phyloP scores from a whole-genome alignment of 2,113 vertebrate genomes.

The Corythornis vintsioides region DNA sequence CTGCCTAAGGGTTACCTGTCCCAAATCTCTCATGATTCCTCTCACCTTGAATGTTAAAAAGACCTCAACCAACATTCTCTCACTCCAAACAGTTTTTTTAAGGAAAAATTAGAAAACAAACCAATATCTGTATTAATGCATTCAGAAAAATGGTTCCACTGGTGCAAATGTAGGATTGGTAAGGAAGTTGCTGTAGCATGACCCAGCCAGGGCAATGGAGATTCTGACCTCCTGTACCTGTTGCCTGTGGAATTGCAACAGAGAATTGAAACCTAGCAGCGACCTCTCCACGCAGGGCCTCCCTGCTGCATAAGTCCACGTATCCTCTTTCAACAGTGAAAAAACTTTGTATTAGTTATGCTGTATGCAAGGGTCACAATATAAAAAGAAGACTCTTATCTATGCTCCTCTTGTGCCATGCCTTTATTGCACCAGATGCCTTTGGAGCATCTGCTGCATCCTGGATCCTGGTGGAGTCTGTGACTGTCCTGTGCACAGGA shows the following conservation, averaged over 20 bases:
- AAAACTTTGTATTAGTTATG: not conserved
- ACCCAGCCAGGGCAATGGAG: not conserved
- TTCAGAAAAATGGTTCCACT: not conserved
- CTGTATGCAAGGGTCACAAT: not conserved
- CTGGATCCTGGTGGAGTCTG: not conserved
- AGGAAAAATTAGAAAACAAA: not conserved
- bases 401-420: not conserved
- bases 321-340: not conserved
- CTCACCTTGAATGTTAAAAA: not conserved
- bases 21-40: not conserved
- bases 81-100: not conserved
- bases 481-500: rapidly evolving
- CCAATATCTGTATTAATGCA: not conserved
- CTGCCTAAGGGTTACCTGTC: not conserved
- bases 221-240: not conserved
- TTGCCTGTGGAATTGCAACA: not conserved
- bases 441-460: not conserved
- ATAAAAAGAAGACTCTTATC: not conserved
- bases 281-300: not conserved
- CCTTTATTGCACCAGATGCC: not conserved
- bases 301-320: not conserved
- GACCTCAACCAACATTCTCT: not conserved
- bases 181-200: not conserved
- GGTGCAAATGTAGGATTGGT: not conserved
- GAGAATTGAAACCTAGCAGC: not conserved